These are phyloP conservation scores for Schizothorax lantsangensis DNA, from an alignment of 2,797 vertebrate genomes.

Conservation along the genomic window DNA sequence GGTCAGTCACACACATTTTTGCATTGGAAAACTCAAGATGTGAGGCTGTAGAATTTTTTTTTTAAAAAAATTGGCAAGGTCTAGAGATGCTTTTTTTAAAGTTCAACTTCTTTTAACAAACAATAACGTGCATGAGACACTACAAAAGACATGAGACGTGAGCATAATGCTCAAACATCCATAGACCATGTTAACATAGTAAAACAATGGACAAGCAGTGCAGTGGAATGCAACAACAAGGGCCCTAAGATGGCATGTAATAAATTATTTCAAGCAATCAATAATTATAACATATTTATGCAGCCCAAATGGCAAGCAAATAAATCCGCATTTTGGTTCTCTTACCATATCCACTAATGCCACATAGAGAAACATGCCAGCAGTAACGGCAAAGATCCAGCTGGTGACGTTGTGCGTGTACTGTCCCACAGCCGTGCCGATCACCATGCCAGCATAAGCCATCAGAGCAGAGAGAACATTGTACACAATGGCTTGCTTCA, in stretches of 20 bases:
- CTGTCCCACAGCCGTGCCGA: constrained; percentile 94
- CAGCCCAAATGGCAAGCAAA: neutral
- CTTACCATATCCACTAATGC: constrained; percentile 98
- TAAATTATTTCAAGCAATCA: neutral
- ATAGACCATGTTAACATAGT: neutral
- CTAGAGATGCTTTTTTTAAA: neutral
- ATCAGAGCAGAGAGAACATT: constrained; percentile 97
- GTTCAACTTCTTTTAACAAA: neutral
- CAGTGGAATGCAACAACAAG: neutral
- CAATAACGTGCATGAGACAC: neutral
- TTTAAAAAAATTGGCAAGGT: neutral
- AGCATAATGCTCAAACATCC: neutral
- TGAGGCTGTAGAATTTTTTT: neutral
- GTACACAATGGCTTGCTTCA: constrained; percentile 97
- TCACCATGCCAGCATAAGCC: constrained; percentile 96
- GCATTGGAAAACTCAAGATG: neutral
- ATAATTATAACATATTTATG: neutral
- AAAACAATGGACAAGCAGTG: neutral
- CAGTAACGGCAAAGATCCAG: constrained; percentile 98
- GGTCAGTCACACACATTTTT: neutral
- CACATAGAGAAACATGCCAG: constrained; percentile 99
- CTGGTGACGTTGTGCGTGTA: constrained; percentile 93
- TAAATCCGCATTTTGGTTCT: neutral
- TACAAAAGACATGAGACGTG: neutral
- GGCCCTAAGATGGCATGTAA: neutral